These are phyloP conservation scores for Isichthys henryi DNA, from an alignment of 2,113 vertebrate genomes.

Conservation along the genomic window DNA sequence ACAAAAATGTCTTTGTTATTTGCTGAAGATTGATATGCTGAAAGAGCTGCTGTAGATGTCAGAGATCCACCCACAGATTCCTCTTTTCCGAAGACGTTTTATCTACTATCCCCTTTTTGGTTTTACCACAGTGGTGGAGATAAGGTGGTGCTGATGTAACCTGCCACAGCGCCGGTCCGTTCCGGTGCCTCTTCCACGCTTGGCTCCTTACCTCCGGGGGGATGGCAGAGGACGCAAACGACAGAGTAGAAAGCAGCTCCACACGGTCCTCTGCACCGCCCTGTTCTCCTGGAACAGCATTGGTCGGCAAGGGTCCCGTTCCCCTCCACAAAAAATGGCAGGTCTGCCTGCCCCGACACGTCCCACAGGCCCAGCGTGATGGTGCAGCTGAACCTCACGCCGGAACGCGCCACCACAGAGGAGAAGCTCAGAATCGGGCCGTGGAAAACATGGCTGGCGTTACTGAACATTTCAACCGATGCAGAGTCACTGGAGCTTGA, in stretches of 20 bases:
- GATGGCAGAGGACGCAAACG: not conserved
- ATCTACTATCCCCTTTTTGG: not conserved
- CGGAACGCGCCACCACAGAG: not conserved
- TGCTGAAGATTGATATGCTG: not conserved
- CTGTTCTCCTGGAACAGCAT: slow-evolving; percentile 15
- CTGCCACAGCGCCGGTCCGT: not conserved
- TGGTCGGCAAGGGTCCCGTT: not conserved
- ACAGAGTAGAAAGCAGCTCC: not conserved
- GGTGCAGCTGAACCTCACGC: not conserved
- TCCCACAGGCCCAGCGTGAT: slow-evolving; percentile 1
- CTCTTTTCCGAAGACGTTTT: not conserved
- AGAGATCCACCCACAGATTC: not conserved
- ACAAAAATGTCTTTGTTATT: not conserved
- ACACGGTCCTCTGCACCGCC: too few species aligned
- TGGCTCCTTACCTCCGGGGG: not conserved
- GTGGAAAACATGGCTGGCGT: not conserved
- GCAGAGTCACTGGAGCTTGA: slow-evolving; percentile 36
- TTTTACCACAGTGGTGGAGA: not conserved
- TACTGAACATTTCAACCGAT: not conserved
- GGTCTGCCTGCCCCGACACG: slow-evolving; percentile 28
- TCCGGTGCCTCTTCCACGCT: too few species aligned
- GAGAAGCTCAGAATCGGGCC: not conserved
- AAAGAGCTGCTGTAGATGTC: not conserved
- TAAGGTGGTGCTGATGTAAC: not conserved
- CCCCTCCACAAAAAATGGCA: not conserved